Conservation (phyloP, 2,797 vertebrate genomes). For the Propithecus perrieri region DNA sequence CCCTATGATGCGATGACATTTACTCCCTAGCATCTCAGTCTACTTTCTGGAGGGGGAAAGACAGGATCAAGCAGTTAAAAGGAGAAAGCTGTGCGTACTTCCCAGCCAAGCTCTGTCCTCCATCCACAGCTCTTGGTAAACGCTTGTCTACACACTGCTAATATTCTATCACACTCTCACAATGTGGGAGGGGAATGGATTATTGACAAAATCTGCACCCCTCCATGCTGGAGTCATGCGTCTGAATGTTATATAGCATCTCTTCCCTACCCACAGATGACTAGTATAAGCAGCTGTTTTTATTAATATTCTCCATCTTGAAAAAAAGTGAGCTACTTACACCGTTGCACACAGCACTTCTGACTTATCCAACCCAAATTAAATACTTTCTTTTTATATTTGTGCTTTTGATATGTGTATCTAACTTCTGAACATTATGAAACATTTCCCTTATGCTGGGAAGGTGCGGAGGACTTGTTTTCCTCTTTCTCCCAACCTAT, state of each 20-base stretch:
- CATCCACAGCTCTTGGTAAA: background rate
- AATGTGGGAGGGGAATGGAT: background rate
- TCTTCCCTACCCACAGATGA: background rate
- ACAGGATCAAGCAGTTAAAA: fast-evolving
- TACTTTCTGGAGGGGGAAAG: background rate
- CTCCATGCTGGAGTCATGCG: fast-evolving
- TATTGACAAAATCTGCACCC: background rate
- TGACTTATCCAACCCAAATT: background rate
- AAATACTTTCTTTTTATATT: background rate
- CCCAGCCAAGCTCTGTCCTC: background rate
- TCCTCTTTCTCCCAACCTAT: background rate
- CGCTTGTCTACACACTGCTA: fast-evolving
- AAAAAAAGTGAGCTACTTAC: background rate
- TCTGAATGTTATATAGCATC: fast-evolving
- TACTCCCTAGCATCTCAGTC: background rate
- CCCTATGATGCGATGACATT: fast-evolving
- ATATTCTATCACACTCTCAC: background rate
- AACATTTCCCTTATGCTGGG: too few relatives aligned
- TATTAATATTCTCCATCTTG: background rate
- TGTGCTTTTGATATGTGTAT: background rate
- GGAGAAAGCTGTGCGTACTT: fast-evolving
- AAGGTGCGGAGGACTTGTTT: background rate
- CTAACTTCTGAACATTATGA: background rate
- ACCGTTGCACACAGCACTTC: fast-evolving
- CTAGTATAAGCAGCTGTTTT: background rate